phyloP scores from a whole-genome alignment of 92 coral and sea anemone genomes.

The Diadumene lineata region DNA sequence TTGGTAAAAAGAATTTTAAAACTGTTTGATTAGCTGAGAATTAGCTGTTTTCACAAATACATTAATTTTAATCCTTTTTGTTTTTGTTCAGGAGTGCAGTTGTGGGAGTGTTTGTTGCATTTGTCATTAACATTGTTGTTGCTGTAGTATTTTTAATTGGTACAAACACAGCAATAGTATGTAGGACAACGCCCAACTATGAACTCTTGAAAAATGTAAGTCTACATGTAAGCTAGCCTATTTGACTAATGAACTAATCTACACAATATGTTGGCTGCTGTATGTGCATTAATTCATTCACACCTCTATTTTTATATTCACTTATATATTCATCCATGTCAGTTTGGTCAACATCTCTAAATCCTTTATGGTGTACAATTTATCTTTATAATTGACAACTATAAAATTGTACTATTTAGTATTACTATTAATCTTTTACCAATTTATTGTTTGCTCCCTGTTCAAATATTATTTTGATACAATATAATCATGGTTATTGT shows the following conservation, averaged over 20 bases:
- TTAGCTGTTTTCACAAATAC: no score
- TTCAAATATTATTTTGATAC: neutral
- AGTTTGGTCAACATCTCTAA: no score
- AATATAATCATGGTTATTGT: neutral
- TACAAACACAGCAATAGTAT: conserved; percentile 54
- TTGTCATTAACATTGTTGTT: conserved; percentile 48
- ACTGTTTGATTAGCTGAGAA: no score
- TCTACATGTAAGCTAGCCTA: no score
- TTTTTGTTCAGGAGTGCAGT: conserved; percentile 47
- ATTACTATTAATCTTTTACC: no score
- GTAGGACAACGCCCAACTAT: conserved; percentile 30
- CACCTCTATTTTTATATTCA: neutral
- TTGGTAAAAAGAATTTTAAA: no score
- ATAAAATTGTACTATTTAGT: no score
- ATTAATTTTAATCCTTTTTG: neutral
- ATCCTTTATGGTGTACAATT: no score
- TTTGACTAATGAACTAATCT: neutral
- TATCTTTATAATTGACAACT: no score
- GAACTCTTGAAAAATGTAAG: conserved; percentile 50
- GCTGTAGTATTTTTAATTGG: conserved; percentile 52
- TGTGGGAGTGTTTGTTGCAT: conserved; percentile 47
- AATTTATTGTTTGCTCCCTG: no score
- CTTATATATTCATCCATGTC: no score
- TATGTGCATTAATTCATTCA: neutral
- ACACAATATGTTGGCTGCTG: no score